phyloP scores from a whole-genome alignment of 2,113 vertebrate species.

The Corydoras maculifer region DNA sequence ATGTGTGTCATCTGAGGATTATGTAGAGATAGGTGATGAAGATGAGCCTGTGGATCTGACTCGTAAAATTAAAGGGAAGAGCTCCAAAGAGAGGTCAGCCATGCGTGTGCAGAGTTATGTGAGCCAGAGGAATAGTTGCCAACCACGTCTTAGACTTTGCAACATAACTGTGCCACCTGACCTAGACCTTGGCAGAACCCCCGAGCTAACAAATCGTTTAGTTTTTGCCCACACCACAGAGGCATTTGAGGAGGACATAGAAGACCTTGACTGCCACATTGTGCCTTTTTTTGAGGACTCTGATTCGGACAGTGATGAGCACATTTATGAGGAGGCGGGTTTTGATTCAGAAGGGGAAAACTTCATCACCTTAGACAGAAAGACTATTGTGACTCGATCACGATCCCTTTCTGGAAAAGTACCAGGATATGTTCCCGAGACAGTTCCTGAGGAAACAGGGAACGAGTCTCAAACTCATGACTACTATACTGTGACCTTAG shows the following conservation, averaged over 20 bases:
- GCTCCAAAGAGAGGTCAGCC: conserved; percentile 57
- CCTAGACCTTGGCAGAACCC: conserved; percentile 60
- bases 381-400: conserved; percentile 74
- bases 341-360: conserved; percentile 68
- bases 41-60: conserved; percentile 62
- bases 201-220: conserved; percentile 68
- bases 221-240: conserved; percentile 71
- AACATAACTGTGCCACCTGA: conserved; percentile 69
- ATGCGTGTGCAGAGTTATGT: conserved; percentile 51
- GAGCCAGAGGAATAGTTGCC: conserved; percentile 62
- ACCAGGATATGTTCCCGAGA: conserved; percentile 88
- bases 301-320: conserved; percentile 68
- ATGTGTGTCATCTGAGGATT: conserved; percentile 69
- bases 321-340: conserved; percentile 71
- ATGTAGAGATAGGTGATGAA: conserved; percentile 70
- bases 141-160: conserved; percentile 68
- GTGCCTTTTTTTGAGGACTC: conserved; percentile 70
- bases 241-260: conserved; percentile 72
- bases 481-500: conserved; percentile 63
- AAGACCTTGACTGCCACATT: conserved; percentile 72
- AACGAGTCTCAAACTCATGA: conserved; percentile 67
- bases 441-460: conserved; percentile 86
- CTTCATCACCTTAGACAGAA: conserved; percentile 72
- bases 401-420: conserved; percentile 87
- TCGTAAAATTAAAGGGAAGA: conserved; percentile 59